phyloP scores from a whole-genome alignment of 1,140 invertebrate species.

The Heliconius eleuchia region DNA sequence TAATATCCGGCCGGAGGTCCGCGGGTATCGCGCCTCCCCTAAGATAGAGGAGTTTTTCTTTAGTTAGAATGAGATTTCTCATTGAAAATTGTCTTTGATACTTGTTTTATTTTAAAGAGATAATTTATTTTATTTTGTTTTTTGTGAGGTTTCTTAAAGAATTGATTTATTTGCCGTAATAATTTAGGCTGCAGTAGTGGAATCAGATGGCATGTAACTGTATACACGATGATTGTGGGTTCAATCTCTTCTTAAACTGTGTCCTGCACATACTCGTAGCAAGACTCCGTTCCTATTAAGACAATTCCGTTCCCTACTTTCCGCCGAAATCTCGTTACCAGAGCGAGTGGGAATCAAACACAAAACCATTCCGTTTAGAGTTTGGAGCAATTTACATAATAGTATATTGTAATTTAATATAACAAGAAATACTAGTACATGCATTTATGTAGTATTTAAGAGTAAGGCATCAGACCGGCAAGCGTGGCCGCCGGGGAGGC shows the following conservation, averaged over 20 bases:
- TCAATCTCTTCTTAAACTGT: no score
- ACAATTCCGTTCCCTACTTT: no score
- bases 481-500: neutral
- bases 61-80: slow-evolving; percentile 9
- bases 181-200: no score
- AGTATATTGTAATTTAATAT: neutral
- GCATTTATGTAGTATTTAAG: slow-evolving; percentile 1
- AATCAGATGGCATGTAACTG: no score
- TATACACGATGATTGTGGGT: no score
- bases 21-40: neutral
- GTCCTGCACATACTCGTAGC: no score
- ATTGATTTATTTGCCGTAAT: no score
- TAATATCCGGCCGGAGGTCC: slow-evolving; percentile 9
- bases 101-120: neutral
- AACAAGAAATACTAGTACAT: neutral
- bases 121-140: neutral
- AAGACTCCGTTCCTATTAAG: no score
- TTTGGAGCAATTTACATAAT: no score
- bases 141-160: neutral
- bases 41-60: slow-evolving; percentile 11
- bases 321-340: no score
- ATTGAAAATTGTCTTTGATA: neutral
- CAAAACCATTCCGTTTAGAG: no score
- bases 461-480: neutral
- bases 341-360: no score